phyloP scores from a whole-genome alignment of 2,888 invertebrate species.

The Tribolium freemani region DNA sequence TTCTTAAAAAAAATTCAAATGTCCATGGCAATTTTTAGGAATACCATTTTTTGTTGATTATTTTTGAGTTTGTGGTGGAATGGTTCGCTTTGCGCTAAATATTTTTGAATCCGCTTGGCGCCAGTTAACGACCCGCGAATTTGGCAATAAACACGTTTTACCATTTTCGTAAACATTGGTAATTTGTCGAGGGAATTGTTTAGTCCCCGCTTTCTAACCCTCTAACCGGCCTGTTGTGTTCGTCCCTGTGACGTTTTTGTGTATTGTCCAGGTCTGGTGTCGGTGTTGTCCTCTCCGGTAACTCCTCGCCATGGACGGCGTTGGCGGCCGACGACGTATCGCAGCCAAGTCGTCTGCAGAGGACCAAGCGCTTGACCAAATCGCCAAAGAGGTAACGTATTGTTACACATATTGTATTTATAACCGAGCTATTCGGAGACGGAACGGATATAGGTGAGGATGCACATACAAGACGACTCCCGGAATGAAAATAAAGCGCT shows the following conservation, averaged over 20 bases:
- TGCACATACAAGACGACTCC: conserved; percentile 42
- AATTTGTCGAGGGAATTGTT: background rate
- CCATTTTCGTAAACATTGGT: background rate
- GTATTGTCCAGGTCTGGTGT: conserved; percentile 48
- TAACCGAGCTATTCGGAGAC: conserved; percentile 12
- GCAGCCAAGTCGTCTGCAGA: conserved; percentile 93
- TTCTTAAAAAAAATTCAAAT: no score
- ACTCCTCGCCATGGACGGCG: conserved; percentile 64
- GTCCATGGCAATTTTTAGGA: no score
- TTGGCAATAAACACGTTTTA: background rate
- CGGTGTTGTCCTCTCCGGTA: conserved; percentile 48
- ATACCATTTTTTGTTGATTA: no score
- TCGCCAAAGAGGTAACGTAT: conserved; percentile 91
- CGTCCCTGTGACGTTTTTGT: conserved; percentile 33
- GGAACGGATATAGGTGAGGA: conserved; percentile 43
- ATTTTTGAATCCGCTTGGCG: background rate
- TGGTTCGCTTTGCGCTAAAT: background rate
- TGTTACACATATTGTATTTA: conserved; percentile 25
- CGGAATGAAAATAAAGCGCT: conserved; percentile 50
- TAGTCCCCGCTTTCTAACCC: background rate
- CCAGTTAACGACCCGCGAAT: conserved; percentile 4
- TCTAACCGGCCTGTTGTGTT: background rate
- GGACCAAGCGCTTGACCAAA: conserved; percentile 96
- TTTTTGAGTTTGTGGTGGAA: no score
- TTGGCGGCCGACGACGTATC: conserved; percentile 80